Evolutionary conservation across 1,140 invertebrate genomes (phyloP), one percentile per base, ranked within the genome.

Genomic region (Lamellibrachia luymesi): DNA sequence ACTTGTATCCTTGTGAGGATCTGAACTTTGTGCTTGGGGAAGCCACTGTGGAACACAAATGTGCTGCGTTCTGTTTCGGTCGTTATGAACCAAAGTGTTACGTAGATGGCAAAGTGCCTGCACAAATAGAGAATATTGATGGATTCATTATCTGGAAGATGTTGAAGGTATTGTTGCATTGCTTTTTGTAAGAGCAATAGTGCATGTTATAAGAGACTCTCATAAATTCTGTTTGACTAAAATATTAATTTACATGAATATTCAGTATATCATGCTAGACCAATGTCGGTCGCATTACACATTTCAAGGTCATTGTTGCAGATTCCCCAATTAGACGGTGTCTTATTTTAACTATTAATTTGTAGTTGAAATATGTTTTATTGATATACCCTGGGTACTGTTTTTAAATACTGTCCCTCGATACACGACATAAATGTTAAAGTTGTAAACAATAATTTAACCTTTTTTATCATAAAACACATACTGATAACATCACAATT

Each of bases 21-120:
- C 93, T 94, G 91, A 95, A 95, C 56, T 95, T 95, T 95, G 95
- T 94, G 6, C 94, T 95, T 8, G 95, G 95, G 4, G 95, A 95
- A 93, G 94, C 94, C 13, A 94, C 94, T 7, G 91, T 93, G 27
- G 49, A 90, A 7, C 93, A 94, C 10, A 94, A 92, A 49, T 92
- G 94, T 64, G 95, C 94, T 38, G 94, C 95, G 51, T 94, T 95
- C 90, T 94, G 95, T 93, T 95, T 95, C 95, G 95, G 95, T 25
- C 91, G 95, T 90, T 95, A 94, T 95, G 94, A 95, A 90, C 94
- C 95, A 2, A 94, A 93, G 51, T 56, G 64, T 17, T 95, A 91
- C 25, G 22, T 50, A 4, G 25, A 93, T 93, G 91, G 94, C 56
- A 50, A 91, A n/a, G 92, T 92, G 80, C 94, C 91, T 90, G 93